phyloP scores from a whole-genome alignment of 1,140 invertebrate species.

The Drosophila repleta region DNA sequence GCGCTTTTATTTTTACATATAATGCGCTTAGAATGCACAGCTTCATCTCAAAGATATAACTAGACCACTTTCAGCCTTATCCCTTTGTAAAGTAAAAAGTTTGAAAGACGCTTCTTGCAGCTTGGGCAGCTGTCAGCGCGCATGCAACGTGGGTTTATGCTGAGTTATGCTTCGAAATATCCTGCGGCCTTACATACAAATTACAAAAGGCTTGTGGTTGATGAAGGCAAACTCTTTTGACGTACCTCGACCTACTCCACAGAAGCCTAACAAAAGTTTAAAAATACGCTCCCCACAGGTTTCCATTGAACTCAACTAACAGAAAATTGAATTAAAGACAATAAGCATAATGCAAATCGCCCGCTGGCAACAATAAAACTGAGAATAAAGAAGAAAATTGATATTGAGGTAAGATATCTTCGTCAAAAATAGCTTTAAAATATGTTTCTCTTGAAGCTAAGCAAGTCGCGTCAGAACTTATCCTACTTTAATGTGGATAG shows the following conservation, averaged over 20 bases:
- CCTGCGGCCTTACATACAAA: constrained; percentile 2
- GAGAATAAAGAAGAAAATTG: background rate
- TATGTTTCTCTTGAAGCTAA: no score
- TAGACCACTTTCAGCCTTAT: background rate
- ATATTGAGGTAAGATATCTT: background rate
- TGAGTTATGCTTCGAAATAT: constrained; percentile 27
- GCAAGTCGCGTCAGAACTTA: no score
- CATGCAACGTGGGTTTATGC: constrained; percentile 50
- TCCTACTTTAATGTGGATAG: no score
- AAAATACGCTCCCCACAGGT: background rate
- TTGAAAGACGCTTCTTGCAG: background rate
- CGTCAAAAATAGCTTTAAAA: background rate
- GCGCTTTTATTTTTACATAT: constrained; percentile 6
- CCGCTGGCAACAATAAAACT: background rate
- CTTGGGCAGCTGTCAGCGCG: constrained; percentile 26
- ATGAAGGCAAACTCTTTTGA: constrained; percentile 19
- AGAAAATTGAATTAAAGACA: background rate
- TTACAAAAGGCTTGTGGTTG: constrained; percentile 9
- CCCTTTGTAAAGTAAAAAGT: constrained; percentile 13
- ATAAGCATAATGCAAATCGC: background rate
- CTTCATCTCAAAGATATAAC: background rate
- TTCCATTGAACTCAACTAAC: background rate
- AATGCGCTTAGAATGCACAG: background rate
- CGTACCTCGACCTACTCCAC: background rate
- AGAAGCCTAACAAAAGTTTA: background rate